Base-by-base conservation (phyloP, 2,888 invertebrate species). In the Lasioglossum figueresi region DNA sequence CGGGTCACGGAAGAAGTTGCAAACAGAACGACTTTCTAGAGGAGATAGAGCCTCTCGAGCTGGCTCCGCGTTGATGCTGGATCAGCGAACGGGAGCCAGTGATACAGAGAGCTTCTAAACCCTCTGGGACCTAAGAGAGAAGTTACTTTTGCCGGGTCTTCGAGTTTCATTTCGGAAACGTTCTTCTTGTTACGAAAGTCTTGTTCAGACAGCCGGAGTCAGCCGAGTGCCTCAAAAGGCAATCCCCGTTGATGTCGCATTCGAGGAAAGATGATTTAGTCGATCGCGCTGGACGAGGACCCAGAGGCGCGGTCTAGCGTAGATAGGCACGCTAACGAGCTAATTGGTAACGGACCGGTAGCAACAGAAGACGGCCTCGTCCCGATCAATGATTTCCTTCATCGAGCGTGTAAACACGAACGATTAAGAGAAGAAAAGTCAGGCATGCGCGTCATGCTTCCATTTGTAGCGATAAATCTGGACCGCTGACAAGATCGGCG, bases 381-480 rank as follows among this genome's bases (percentile, higher is more conserved):
- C 74, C 75, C 66, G 82, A 84, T 86, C 88, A 80, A 84, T 87
- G 88, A 87, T 84, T 83, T 85, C 84, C 84, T 88, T 88, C 84
- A 76, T 80, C 82, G 84, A 79, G 73, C 80, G 85, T 82, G 87
- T 87, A 88, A 88, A 87, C 84, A 76, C 48, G 48, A 48, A 23
- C 77, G 84, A 86, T 86, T 84, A 78, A 27, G 6, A 63, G 45
- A 66, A 76, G 73, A 71, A 77, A 78, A 72, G 23, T 6, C 43
- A 56, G 4, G 12, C 43, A 23, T 76, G 59, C 74, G n/a, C 31
- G 27, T 52, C 45, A n/a, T 8, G 8, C n/a, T 16, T n/a, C n/a
- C 74, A 12, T 37, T 10, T n/a, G 23, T 1, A 43, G n/a, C 14
- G 40, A 37, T 23, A 27, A 27, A 48, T 12, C 52, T 16, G 12